Conservation (phyloP, 2,888 invertebrate genomes). For the Sceliomorpha sp. region DNA sequence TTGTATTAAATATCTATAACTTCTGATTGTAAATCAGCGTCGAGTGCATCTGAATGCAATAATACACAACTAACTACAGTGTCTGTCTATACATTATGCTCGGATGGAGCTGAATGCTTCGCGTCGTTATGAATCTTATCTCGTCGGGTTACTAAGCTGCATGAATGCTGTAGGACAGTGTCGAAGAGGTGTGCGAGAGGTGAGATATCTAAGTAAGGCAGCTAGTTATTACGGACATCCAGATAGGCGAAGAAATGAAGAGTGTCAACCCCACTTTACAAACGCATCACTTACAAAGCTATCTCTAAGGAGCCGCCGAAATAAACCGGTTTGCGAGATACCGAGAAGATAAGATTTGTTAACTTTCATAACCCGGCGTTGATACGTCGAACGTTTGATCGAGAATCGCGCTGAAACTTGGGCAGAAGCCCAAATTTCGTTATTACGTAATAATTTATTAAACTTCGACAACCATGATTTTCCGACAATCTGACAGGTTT, state of each 20-base stretch:
- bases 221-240: conserved; percentile 22
- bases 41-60: conserved; percentile 28
- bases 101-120: conserved; percentile 33
- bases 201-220: conserved; percentile 12
- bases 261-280: conserved; percentile 21
- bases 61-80: conserved; percentile 31
- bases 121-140: conserved; percentile 46
- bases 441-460: too few species aligned
- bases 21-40: too few species aligned
- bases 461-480: too few species aligned
- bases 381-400: too few species aligned
- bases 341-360: too few species aligned
- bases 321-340: neutral
- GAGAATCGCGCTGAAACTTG: too few species aligned
- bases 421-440: too few species aligned
- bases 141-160: conserved; percentile 27
- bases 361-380: too few species aligned
- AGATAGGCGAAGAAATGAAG: conserved; percentile 21
- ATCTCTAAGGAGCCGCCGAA: neutral
- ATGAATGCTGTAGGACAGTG: conserved; percentile 36
- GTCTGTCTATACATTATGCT: conserved; percentile 21
- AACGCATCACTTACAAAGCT: conserved; percentile 15
- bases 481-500: too few species aligned
- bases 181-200: conserved; percentile 14
- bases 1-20: too few species aligned